phyloP scores from a whole-genome alignment of 2,797 vertebrate species.

The Loris lydekkerianus region DNA sequence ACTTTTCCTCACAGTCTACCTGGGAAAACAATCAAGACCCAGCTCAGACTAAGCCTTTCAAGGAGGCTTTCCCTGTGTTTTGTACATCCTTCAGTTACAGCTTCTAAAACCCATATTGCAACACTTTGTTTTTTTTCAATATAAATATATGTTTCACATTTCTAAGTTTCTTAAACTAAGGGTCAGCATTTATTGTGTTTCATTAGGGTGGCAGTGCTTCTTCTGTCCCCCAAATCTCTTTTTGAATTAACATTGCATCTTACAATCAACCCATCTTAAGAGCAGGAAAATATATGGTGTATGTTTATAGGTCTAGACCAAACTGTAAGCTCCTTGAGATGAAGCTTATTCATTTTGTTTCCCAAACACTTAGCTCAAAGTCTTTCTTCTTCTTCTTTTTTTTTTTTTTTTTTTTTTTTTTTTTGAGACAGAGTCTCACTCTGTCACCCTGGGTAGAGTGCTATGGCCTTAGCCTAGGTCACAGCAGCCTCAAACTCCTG shows the following conservation, averaged over 20 bases:
- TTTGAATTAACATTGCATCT: conserved; percentile 40
- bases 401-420: too few species aligned
- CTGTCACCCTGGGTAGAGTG: too few species aligned
- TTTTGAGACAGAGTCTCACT: too few species aligned
- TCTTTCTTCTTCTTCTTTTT: not conserved
- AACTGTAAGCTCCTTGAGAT: not conserved
- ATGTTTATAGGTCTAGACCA: not conserved
- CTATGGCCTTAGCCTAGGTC: too few species aligned
- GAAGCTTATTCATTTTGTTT: not conserved
- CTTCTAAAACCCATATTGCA: not conserved
- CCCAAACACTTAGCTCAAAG: conserved; percentile 26
- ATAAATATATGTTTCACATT: not conserved
- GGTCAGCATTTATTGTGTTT: not conserved
- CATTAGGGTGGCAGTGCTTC: not conserved
- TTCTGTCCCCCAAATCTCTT: not conserved
- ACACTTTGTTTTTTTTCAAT: not conserved
- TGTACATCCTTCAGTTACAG: not conserved
- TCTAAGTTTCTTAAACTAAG: conserved; percentile 48
- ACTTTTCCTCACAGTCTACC: not conserved
- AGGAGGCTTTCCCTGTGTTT: not conserved
- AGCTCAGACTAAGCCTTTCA: not conserved
- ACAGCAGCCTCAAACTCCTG: too few species aligned
- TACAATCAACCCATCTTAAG: not conserved
- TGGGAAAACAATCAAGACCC: not conserved
- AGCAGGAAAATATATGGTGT: not conserved